Conservation (phyloP, 2,888 invertebrate species). For the Plemyria rubiginata region DNA sequence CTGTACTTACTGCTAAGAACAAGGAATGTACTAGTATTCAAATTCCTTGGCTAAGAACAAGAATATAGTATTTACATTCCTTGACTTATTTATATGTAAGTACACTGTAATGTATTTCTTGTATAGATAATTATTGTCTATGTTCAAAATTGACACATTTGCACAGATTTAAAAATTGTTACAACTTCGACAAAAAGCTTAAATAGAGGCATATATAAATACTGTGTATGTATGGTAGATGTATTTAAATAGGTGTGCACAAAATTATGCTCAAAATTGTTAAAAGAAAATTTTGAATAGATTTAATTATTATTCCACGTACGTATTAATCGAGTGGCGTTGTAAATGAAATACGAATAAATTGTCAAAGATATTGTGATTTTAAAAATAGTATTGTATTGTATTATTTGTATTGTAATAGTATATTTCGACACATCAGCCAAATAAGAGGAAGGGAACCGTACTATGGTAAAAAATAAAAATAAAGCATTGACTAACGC, state of each 20-base stretch:
- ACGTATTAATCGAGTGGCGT: constrained; percentile 24
- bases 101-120: too few species aligned
- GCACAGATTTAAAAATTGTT: neutral
- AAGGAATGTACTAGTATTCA: too few species aligned
- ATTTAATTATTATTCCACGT: constrained; percentile 19
- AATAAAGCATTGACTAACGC: constrained; percentile 11
- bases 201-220: constrained; percentile 1
- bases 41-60: too few species aligned
- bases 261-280: constrained; percentile 41
- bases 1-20: too few species aligned
- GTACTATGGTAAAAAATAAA: neutral
- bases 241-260: constrained; percentile 36
- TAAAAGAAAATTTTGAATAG: constrained; percentile 29
- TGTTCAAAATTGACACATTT: neutral
- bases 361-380: constrained; percentile 31
- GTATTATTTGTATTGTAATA: neutral
- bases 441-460: constrained; percentile 16
- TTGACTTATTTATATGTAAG: too few species aligned
- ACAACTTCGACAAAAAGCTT: constrained; percentile 4
- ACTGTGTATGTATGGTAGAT: too few species aligned
- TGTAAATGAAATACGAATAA: constrained; percentile 25
- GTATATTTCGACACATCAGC: constrained; percentile 11
- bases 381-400: constrained; percentile 22
- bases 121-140: too few species aligned
- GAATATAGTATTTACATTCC: too few species aligned